phyloP scores from a whole-genome alignment of 1,140 invertebrate genomes.

The Anoplolepis gracilipes region DNA sequence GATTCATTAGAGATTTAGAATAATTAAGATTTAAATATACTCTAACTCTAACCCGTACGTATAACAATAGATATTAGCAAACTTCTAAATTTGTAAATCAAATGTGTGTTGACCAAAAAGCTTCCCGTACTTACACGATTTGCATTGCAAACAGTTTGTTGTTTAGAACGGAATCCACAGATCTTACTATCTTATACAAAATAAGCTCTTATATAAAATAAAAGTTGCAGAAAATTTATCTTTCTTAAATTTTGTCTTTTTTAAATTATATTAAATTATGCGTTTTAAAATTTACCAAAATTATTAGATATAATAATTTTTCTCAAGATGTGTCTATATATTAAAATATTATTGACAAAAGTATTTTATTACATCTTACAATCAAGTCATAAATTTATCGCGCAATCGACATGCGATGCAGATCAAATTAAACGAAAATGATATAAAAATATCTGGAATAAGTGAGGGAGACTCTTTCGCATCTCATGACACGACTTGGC shows the following conservation, averaged over 20 bases:
- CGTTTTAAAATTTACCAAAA: neutral
- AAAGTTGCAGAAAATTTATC: conserved; percentile 1
- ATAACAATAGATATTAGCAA: conserved; percentile 40
- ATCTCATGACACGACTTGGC: neutral
- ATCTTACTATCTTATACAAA: conserved; percentile 4
- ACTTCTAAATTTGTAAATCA: conserved; percentile 58
- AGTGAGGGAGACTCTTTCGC: neutral
- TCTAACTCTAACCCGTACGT: conserved; percentile 3
- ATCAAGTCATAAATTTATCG: neutral
- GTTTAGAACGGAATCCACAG: neutral
- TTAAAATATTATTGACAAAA: neutral
- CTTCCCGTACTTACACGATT: conserved; percentile 28
- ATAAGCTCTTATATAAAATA: no score
- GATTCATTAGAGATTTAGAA: conserved; percentile 9
- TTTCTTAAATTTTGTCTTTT: neutral
- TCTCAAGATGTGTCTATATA: neutral
- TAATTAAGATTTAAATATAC: conserved; percentile 45
- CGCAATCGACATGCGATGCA: neutral
- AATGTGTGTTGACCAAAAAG: conserved; percentile 41
- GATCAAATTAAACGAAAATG: neutral
- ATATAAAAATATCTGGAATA: neutral
- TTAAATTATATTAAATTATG: neutral
- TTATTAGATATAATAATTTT: neutral
- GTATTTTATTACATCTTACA: neutral
- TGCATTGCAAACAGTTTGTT: conserved; percentile 47